Conservation (phyloP, 2,113 vertebrate genomes). For the Eupsittula cactorum region DNA sequence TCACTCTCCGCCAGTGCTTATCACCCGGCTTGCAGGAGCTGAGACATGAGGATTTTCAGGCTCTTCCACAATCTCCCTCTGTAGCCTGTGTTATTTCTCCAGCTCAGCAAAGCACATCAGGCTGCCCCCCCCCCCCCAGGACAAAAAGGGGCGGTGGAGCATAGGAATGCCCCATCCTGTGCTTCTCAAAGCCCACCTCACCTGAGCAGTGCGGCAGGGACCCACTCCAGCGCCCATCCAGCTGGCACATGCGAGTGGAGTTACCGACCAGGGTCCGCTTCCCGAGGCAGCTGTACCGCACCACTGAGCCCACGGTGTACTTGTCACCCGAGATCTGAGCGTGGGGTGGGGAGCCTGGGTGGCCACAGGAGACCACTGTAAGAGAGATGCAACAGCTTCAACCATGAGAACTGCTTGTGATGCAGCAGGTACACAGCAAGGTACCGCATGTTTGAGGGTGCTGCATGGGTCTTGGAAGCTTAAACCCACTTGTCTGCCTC, state of each 20-base stretch:
- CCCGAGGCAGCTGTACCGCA: conserved; percentile 90
- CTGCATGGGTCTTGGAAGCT: background rate
- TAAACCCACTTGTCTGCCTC: background rate
- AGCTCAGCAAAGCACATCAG: background rate
- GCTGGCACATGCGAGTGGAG: conserved; percentile 90
- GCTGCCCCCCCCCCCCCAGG: background rate
- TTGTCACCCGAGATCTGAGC: conserved; percentile 89
- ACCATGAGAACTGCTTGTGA: accelerated
- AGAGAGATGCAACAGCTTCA: background rate
- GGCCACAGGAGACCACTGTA: conserved; percentile 93
- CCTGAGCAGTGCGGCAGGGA: conserved; percentile 96
- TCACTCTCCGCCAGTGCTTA: background rate
- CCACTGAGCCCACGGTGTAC: conserved; percentile 87
- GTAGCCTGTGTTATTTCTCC: accelerated
- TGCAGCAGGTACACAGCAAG: background rate
- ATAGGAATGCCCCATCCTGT: accelerated
- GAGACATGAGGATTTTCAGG: background rate
- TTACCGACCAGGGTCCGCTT: conserved; percentile 87
- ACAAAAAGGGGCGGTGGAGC: accelerated
- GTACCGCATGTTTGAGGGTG: accelerated
- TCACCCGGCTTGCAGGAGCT: background rate
- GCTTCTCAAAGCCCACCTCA: conserved; percentile 55
- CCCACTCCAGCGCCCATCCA: conserved; percentile 94
- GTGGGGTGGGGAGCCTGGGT: conserved; percentile 89
- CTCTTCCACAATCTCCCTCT: background rate